Evolutionary conservation across 2,797 vertebrate genomes (phyloP), one percentile per base, ranked within the genome.

Genomic region (Lateolabrax maculatus): DNA sequence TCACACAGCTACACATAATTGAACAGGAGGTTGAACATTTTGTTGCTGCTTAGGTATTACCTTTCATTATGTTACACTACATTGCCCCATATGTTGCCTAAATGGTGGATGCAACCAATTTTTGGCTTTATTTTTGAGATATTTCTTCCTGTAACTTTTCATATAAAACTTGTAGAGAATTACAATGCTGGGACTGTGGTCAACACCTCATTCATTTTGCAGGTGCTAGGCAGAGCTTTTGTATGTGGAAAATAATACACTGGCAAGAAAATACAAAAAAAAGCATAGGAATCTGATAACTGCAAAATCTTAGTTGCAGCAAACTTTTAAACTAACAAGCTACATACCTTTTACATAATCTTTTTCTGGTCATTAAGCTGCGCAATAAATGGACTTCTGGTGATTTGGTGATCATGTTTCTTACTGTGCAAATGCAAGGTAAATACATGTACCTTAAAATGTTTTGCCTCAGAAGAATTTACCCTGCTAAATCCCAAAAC

Each of bases 1-100:
- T 65, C 75, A 70, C 41, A 36, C 78, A 56, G 75, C 39, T 63
- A 44, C 64, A 55, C 55, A 65, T 65, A 67, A 84, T 43, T 81
- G 23, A 71, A 65, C 25, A 70, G 51, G 55, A 49, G 62, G 52
- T 34, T 16, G 8, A 70, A 53, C 25, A 67, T 81, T 67, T 76
- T 64, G 15, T 60, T 48, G 46, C 27, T 62, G 31, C 27, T 75
- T 53, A 29, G 56, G 23, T 67, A 29, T 39, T 31, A n/a, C 43
- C 12, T 83, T 53, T 61, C 21, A 53, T 34, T 52, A 12, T 56
- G 51, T 69, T 39, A 62, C 23, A 60, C 44, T 46, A 29, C 27
- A 70, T 49, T 67, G 16, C 11, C 13, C 15, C 53, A 41, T 49
- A 37, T 66, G 55, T 34, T 62, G 23, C 4, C 34, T 13, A 75